phyloP scores from a whole-genome alignment of 2,113 vertebrate species.

The Glaucomys volans region DNA sequence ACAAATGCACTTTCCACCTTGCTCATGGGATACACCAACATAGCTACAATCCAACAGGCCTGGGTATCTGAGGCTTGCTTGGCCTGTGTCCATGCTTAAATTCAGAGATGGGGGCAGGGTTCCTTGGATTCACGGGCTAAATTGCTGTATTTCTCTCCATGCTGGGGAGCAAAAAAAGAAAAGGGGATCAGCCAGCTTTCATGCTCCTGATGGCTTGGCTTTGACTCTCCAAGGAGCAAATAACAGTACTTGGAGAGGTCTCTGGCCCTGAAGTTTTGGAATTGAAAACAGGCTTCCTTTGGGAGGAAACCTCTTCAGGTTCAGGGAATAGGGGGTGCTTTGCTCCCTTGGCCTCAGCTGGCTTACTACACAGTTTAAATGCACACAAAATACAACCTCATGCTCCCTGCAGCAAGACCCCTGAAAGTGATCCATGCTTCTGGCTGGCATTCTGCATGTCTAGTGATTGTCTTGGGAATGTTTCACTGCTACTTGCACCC shows the following conservation, averaged over 20 bases:
- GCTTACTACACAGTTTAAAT: constrained; percentile 62
- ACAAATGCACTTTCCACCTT: constrained; percentile 84
- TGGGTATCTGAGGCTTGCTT: constrained; percentile 76
- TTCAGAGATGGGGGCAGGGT: constrained; percentile 23
- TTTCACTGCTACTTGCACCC: constrained; percentile 84
- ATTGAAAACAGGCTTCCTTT: background rate
- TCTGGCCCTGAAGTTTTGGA: constrained; percentile 23
- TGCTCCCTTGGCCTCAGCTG: constrained; percentile 78
- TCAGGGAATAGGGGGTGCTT: constrained; percentile 60
- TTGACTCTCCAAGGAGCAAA: constrained; percentile 45
- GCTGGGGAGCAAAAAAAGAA: background rate
- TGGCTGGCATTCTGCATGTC: constrained; percentile 88
- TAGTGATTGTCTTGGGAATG: constrained; percentile 87
- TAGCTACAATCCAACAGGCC: constrained; percentile 65
- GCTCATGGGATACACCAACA: constrained; percentile 56
- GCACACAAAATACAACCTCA: constrained; percentile 80
- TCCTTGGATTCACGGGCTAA: constrained; percentile 22
- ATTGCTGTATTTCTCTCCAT: background rate
- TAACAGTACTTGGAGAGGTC: background rate
- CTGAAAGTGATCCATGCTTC: constrained; percentile 86
- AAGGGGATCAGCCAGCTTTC: background rate
- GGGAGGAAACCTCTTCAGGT: constrained; percentile 53
- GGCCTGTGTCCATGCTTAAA: constrained; percentile 66
- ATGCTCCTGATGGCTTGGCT: background rate
- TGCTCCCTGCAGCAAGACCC: constrained; percentile 85